Evolutionary conservation across 2,113 vertebrate species (phyloP).

Genomic region (Terrapene triunguis): DNA sequence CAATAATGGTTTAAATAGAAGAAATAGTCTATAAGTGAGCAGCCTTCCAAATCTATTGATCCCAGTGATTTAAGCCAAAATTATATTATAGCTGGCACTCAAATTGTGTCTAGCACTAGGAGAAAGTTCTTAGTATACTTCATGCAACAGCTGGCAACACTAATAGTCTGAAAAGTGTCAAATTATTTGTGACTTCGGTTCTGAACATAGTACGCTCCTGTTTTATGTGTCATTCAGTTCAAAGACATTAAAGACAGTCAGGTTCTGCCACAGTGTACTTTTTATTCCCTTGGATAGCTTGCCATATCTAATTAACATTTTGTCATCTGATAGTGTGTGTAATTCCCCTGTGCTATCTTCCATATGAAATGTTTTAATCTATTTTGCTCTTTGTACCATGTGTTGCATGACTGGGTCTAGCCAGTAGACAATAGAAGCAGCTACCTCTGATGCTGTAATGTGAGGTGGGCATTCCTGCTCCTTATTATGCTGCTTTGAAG

Average conservation of each 20-base stretch:
- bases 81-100: slow-evolving; percentile 6
- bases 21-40: neutral
- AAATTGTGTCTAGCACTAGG: neutral
- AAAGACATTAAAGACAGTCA: slow-evolving; percentile 36
- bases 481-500: neutral
- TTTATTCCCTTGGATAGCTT: slow-evolving; percentile 40
- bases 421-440: slow-evolving; percentile 29
- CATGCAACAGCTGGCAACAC: slow-evolving; percentile 34
- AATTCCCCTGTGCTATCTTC: slow-evolving; percentile 45
- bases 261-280: slow-evolving; percentile 46
- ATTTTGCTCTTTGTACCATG: slow-evolving; percentile 53
- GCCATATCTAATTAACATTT: slow-evolving; percentile 65
- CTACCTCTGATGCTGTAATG: slow-evolving; percentile 34
- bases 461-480: neutral
- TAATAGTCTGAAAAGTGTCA: slow-evolving; percentile 53
- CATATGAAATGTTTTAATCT: slow-evolving; percentile 57
- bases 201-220: slow-evolving; percentile 27
- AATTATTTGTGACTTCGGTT: slow-evolving; percentile 35
- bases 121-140: slow-evolving; percentile 43
- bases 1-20: slow-evolving; percentile 17
- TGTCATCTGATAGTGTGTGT: slow-evolving; percentile 25
- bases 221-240: slow-evolving; percentile 48
- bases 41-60: neutral
- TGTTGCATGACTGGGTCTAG: slow-evolving; percentile 3
- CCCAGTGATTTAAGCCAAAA: slow-evolving; percentile 19